Conservation (phyloP, 2,888 invertebrate genomes). For the Agrochola litura region DNA sequence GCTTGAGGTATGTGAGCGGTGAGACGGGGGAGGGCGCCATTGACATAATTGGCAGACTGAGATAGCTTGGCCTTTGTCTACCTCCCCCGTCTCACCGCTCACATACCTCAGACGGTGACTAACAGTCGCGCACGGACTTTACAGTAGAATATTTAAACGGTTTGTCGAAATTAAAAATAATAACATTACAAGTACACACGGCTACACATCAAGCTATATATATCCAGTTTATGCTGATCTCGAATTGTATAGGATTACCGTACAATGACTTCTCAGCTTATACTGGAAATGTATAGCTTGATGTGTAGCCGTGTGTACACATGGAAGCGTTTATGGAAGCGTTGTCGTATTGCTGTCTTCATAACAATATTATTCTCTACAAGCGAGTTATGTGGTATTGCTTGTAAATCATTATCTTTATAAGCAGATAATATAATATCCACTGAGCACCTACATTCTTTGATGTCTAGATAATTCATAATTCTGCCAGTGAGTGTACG, state of each 20-base stretch:
- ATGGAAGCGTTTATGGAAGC: background rate
- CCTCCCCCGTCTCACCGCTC: background rate
- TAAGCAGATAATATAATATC: conserved; percentile 34
- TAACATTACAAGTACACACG: background rate
- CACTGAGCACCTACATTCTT: conserved; percentile 35
- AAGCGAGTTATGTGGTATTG: conserved; percentile 13
- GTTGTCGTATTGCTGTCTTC: background rate
- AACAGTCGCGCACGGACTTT: background rate
- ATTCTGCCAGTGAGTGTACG: conserved; percentile 29
- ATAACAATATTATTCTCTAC: conserved; percentile 19
- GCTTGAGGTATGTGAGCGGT: background rate
- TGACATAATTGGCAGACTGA: background rate
- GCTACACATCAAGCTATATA: too few relatives aligned
- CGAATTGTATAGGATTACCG: too few relatives aligned
- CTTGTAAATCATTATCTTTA: conserved; percentile 22
- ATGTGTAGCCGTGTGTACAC: too few relatives aligned
- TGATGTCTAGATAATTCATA: conserved; percentile 24
- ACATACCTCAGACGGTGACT: background rate
- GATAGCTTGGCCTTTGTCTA: background rate
- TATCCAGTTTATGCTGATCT: too few relatives aligned
- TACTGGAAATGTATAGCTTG: too few relatives aligned
- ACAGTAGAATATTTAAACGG: background rate
- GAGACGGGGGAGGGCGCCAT: background rate
- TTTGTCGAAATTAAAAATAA: background rate
- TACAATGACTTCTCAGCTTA: too few relatives aligned